Conservation (phyloP, 2,113 vertebrate genomes). For the Cisticola juncidis region DNA sequence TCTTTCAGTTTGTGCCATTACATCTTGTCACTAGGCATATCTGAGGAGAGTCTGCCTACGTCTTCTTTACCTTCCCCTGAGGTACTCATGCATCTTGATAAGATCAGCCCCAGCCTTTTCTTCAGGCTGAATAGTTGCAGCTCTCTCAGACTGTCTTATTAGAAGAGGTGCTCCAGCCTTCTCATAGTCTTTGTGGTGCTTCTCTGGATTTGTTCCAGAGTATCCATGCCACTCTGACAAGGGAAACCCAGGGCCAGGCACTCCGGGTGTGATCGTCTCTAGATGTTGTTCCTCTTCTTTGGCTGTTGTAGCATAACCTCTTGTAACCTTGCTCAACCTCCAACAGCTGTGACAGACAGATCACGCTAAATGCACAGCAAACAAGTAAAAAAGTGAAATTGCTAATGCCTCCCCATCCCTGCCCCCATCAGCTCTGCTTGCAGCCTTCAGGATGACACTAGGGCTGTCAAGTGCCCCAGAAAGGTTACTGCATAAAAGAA, state of each 20-base stretch:
- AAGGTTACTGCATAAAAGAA: neutral
- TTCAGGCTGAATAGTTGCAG: neutral
- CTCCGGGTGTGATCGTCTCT: neutral
- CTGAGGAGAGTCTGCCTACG: neutral
- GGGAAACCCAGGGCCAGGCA: neutral
- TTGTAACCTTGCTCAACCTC: neutral
- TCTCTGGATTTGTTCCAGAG: neutral
- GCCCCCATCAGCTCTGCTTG: neutral
- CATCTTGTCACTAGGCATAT: neutral
- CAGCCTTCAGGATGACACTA: neutral
- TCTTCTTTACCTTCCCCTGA: neutral
- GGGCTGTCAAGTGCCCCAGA: neutral
- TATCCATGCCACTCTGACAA: rapidly evolving
- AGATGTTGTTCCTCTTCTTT: neutral
- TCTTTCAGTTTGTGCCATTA: neutral
- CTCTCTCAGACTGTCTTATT: neutral
- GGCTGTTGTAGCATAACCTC: neutral
- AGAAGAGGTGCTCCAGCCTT: neutral
- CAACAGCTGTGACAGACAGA: neutral
- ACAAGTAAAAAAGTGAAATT: neutral
- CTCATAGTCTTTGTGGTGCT: neutral
- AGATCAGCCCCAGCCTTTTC: neutral
- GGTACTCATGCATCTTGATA: neutral
- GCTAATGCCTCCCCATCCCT: neutral
- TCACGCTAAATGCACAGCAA: neutral